Evolutionary conservation across 1,140 invertebrate genomes (phyloP), one percentile per base, ranked within the genome.

Genomic region (Carcinoscorpius rotundicauda): DNA sequence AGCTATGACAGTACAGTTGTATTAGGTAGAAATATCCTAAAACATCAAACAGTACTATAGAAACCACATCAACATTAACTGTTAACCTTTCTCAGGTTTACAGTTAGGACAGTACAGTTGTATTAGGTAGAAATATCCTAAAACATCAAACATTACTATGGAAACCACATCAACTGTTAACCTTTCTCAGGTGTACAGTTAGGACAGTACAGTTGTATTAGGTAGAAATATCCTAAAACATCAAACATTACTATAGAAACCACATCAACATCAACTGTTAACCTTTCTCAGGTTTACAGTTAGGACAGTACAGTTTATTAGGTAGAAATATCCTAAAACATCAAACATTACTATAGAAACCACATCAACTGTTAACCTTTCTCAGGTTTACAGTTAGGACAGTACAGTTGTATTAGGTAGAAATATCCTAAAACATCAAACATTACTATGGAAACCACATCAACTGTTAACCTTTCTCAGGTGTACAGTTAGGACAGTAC

Each of bases 141-240:
- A 29, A 29, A 29, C 29, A 29, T 29, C 29, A 29, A 29, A 29
- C 29, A 29, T 29, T 29, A 29, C 29, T 29, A 29, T 29, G 2
- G 29, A 29, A 29, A 29, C 29, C 29, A 29, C 2, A 29, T 72
- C n/a, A n/a, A n/a, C n/a, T 67, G 70, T 61, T 69, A 64, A 6
- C 86, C 68, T 84, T 93, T 92, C 75, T 84, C 85, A 6, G 90
- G 87, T 49, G 82, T 89, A 62, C 86, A 91, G 73, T 88, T 89
- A 76, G 84, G 87, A 74, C 85, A 89, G 75, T 90, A 85, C 78
- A 82, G 85, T 58, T 87, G 84, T 63, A 86, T 91, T 69, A 82
- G 88, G 78, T 91, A 68, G n/a, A 55, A 55, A 2, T 29, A 29
- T 29, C 29, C 29, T 29, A 2, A 29, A 29, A 29, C 29, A 29